These are phyloP conservation scores for Tiliacea aurago DNA, from an alignment of 2,888 invertebrate genomes.

Conservation along the genomic window DNA sequence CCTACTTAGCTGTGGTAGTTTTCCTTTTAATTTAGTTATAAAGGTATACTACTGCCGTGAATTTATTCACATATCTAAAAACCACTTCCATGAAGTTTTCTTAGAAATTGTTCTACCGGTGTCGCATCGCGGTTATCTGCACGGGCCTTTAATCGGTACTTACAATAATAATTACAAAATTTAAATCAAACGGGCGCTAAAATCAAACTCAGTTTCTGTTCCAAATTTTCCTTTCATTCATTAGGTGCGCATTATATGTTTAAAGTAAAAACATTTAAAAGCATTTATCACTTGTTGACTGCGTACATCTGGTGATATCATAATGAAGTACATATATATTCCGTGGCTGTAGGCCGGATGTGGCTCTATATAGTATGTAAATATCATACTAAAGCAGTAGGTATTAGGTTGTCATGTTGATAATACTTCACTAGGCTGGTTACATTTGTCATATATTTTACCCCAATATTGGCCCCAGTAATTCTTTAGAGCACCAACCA, in stretches of 20 bases:
- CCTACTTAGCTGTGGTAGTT: too few relatives aligned
- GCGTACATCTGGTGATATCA: slow-evolving; percentile 46
- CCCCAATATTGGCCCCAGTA: background rate
- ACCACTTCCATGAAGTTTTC: too few relatives aligned
- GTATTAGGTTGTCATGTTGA: slow-evolving; percentile 16
- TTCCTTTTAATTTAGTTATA: too few relatives aligned
- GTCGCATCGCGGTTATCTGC: too few relatives aligned
- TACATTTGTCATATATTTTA: background rate
- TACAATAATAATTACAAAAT: background rate
- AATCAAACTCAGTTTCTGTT: slow-evolving; percentile 23
- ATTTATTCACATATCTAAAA: too few relatives aligned
- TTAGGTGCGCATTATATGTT: slow-evolving; percentile 8
- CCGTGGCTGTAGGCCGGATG: slow-evolving; percentile 46
- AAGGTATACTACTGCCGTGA: too few relatives aligned
- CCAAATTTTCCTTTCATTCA: slow-evolving; percentile 12
- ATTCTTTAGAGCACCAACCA: background rate
- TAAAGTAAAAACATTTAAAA: slow-evolving; percentile 20
- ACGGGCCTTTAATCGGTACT: background rate
- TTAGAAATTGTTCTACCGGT: too few relatives aligned
- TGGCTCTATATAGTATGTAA: slow-evolving; percentile 41
- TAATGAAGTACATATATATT: slow-evolving; percentile 55
- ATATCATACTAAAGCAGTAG: slow-evolving; percentile 26
- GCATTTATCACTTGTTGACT: slow-evolving; percentile 48
- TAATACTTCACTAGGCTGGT: background rate
- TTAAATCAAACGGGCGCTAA: background rate